These are phyloP conservation scores for Lamellibrachia luymesi DNA, from an alignment of 1,140 invertebrate species.

Conservation along the genomic window DNA sequence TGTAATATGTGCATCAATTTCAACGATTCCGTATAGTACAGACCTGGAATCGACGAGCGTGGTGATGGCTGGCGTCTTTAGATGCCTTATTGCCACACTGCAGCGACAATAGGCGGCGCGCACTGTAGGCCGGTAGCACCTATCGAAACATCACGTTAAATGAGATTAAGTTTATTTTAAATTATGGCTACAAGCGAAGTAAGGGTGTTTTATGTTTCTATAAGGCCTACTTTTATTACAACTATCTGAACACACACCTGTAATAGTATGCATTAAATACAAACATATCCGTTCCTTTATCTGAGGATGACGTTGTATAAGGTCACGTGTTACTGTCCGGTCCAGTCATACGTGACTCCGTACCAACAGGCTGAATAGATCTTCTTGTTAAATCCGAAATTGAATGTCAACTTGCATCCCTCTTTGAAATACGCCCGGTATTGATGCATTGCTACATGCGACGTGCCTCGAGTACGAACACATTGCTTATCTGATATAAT, in stretches of 20 bases:
- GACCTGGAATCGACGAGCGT: neutral
- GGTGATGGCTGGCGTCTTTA: neutral
- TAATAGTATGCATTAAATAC: no score
- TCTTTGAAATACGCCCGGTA: neutral
- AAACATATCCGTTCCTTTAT: no score
- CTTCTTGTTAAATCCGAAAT: no score
- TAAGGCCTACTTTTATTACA: no score
- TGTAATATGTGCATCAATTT: neutral
- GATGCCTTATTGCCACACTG: neutral
- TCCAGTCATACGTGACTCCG: no score
- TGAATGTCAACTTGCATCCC: neutral
- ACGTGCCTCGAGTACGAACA: neutral
- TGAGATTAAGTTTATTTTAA: neutral
- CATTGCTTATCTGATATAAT: neutral
- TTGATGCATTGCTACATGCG: neutral
- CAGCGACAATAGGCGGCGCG: neutral
- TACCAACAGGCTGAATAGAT: no score
- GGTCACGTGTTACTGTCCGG: no score
- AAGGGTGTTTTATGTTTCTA: no score
- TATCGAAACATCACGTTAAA: neutral
- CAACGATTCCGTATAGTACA: neutral
- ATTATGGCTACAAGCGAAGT: neutral
- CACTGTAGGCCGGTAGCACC: neutral
- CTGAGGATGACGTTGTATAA: no score
- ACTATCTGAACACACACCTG: no score